phyloP scores from a whole-genome alignment of 2,888 invertebrate species.

The Taphrorychus bicolor region DNA sequence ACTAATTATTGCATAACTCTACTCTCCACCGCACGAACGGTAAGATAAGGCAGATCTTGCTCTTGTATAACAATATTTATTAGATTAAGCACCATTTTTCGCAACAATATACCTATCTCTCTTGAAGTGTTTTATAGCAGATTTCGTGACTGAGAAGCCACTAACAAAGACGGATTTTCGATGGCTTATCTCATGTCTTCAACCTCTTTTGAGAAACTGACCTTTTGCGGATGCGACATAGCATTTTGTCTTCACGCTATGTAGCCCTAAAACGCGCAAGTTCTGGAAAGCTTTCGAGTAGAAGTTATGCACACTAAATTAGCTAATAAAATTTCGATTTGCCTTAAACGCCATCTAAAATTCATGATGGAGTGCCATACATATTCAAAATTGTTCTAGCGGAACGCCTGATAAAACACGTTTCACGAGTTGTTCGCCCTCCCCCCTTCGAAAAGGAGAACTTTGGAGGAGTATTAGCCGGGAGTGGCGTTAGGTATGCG shows the following conservation, averaged over 20 bases:
- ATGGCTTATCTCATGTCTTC: neutral
- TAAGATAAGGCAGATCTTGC: too few species aligned
- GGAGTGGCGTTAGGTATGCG: neutral
- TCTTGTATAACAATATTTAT: too few species aligned
- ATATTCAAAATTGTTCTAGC: conserved; percentile 40
- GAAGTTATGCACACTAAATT: conserved; percentile 36
- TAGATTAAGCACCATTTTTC: too few species aligned
- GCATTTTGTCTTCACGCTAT: too few species aligned
- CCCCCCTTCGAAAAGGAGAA: conserved; percentile 1
- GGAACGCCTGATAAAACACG: conserved; percentile 39
- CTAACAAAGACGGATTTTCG: neutral
- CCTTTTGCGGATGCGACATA: neutral
- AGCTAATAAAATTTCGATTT: conserved; percentile 41
- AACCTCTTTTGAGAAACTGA: neutral
- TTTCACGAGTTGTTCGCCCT: conserved; percentile 19
- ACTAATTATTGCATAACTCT: neutral
- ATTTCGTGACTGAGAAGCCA: conserved; percentile 6
- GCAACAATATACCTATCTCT: too few species aligned
- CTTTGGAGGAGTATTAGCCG: neutral
- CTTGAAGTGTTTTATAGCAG: conserved; percentile 5
- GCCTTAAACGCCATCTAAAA: conserved; percentile 39
- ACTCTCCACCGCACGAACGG: too few species aligned
- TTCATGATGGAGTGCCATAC: conserved; percentile 35
- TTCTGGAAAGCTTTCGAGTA: conserved; percentile 16
- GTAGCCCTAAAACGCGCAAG: conserved; percentile 13